These are phyloP conservation scores for Pedionomus torquatus DNA, from an alignment of 2,113 vertebrate species.

Conservation along the genomic window DNA sequence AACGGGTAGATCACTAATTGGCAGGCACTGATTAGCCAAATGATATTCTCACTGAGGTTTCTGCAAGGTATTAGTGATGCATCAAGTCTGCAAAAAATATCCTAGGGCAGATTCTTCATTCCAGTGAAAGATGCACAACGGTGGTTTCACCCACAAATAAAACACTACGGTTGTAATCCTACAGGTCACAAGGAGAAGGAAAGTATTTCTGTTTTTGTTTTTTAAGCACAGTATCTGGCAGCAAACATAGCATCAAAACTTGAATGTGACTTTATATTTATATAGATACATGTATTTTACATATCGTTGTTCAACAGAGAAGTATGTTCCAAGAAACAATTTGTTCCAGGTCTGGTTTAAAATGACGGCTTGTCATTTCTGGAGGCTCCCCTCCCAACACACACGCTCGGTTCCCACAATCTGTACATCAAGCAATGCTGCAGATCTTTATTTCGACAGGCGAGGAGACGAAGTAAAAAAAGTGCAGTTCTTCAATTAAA, in stretches of 20 bases:
- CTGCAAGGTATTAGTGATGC: conserved; percentile 42
- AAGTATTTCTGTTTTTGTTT: conserved; percentile 29
- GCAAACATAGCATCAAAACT: conserved; percentile 70
- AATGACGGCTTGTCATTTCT: conserved; percentile 65
- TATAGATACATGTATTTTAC: conserved; percentile 79
- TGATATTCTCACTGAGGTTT: not conserved
- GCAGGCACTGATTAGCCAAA: conserved; percentile 22
- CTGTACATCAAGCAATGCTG: conserved; percentile 78
- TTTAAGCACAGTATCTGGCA: conserved; percentile 73
- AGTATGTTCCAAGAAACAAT: conserved; percentile 74
- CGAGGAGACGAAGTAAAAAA: conserved; percentile 88
- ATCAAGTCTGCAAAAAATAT: conserved; percentile 76
- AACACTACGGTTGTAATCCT: conserved; percentile 75
- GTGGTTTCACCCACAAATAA: conserved; percentile 68
- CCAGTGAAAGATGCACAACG: conserved; percentile 70
- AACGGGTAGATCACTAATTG: not conserved
- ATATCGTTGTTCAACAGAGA: conserved; percentile 67
- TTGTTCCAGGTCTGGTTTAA: conserved; percentile 72
- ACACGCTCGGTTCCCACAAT: conserved; percentile 55
- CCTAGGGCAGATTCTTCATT: conserved; percentile 75
- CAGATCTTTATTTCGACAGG: conserved; percentile 80
- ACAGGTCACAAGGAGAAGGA: conserved; percentile 48
- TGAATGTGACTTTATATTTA: conserved; percentile 71
- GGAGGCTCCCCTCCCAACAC: conserved; percentile 45
- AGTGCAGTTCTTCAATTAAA: conserved; percentile 98